Evolutionary conservation across 2,797 vertebrate genomes (phyloP).

Genomic region (Philypnodon macrostomus): DNA sequence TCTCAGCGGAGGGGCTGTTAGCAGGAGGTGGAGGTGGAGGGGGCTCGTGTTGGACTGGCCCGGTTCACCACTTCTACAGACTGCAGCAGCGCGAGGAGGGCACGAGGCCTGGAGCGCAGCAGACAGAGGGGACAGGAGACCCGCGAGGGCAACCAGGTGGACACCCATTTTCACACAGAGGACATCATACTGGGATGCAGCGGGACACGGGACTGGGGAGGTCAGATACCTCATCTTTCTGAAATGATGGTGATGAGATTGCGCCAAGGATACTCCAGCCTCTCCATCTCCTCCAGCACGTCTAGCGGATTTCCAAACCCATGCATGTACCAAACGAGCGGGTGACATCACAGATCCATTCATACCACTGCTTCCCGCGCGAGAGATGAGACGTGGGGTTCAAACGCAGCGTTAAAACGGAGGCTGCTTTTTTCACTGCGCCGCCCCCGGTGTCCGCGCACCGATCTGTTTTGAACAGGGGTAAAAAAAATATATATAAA

Average conservation of each 20-base stretch:
- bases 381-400: conserved; percentile 32
- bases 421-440: conserved; percentile 14
- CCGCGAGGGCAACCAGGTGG: neutral
- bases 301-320: conserved; percentile 18
- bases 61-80: conserved; percentile 16
- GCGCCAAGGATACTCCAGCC: conserved; percentile 20
- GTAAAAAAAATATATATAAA: too few relatives aligned
- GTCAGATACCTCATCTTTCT: conserved; percentile 23
- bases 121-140: neutral
- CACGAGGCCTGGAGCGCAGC: neutral
- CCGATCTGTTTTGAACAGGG: neutral
- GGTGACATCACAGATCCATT: conserved; percentile 15
- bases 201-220: too few relatives aligned
- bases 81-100: conserved; percentile 9
- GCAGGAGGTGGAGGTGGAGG: conserved; percentile 9
- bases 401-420: conserved; percentile 12
- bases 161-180: neutral
- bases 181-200: conserved; percentile 17
- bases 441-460: too few relatives aligned
- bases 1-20: conserved; percentile 22
- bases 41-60: conserved; percentile 30
- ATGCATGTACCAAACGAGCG: conserved; percentile 23
- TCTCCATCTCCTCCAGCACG: neutral
- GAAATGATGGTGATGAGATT: conserved; percentile 42
- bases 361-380: conserved; percentile 2